Evolutionary conservation across 2,113 vertebrate species (phyloP), one percentile per base, ranked within the genome.

Genomic region (Daphoenositta chrysoptera): DNA sequence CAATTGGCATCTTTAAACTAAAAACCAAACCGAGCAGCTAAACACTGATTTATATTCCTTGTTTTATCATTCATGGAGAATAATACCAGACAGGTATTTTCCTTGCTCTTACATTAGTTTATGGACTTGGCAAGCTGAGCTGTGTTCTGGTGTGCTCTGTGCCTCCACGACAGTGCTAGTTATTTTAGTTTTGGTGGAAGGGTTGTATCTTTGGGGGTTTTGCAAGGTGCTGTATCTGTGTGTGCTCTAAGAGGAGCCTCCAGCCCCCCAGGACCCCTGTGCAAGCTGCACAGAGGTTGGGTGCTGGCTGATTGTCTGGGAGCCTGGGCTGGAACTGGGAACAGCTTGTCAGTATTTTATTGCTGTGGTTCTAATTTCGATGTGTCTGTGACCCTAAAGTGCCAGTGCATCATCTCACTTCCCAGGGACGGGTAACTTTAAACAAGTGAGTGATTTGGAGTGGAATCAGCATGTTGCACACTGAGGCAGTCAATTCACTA

Each of bases 401-500:
- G 70, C 28, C 30, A 12, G 21, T 24, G 48, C 66, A 63, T 83
- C 72, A 23, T 60, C 80, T 88, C 2, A 1, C 56, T 83, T 89
- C 77, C 7, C 14, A 35, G 50, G 61, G 60, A 91, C 63, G 88
- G 82, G 77, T 44, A 26, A 78, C 93, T 87, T 83, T 15, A 57
- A 80, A 66, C 83, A 72, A 90, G 84, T 9, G 87, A 76, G 48
- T 40, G 87, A 72, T 94, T 87, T 90, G 79, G 70, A 79, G 72
- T 78, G 63, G 61, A 80, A 88, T 86, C 78, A 54, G 79, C 50
- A 47, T 24, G 57, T 78, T 93, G 60, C 75, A 86, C 50, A 24
- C 73, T 71, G 33, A 84, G 65, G 64, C 87, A 89, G 76, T 83
- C 81, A 88, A 61, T 91, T 80, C 91, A 12, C 75, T 94, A 94